Conservation (phyloP, 2,797 vertebrate genomes). For the Pogonophryne albipinna region DNA sequence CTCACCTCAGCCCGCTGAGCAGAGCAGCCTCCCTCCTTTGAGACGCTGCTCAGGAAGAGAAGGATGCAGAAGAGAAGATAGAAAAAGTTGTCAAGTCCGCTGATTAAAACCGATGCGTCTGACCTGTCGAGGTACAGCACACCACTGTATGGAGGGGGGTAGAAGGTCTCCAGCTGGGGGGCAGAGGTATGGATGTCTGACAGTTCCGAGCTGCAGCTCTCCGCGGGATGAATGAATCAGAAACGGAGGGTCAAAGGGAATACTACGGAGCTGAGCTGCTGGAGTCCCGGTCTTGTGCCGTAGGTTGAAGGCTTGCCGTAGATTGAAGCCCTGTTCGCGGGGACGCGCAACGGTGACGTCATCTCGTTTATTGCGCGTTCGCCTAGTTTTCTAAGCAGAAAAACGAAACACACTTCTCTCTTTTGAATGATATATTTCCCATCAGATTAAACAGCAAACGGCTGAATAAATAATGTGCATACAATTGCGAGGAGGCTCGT, state of each 20-base stretch:
- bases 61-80: too few relatives aligned
- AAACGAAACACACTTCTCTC: too few relatives aligned
- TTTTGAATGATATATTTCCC: too few relatives aligned
- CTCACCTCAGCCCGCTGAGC: constrained; percentile 59
- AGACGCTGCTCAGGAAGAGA: not conserved
- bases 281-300: constrained; percentile 28
- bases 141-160: constrained; percentile 7
- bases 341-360: too few relatives aligned
- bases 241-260: constrained; percentile 45
- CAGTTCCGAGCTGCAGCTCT: constrained; percentile 43
- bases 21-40: constrained; percentile 11
- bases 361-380: too few relatives aligned
- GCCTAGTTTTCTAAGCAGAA: too few relatives aligned
- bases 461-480: too few relatives aligned
- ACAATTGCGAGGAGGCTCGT: too few relatives aligned
- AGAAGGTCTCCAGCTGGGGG: constrained; percentile 12
- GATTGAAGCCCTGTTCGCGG: too few relatives aligned
- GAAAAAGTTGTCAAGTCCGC: constrained; percentile 41
- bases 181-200: not conserved
- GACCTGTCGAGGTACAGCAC: constrained; percentile 45
- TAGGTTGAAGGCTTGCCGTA: too few relatives aligned
- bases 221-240: constrained; percentile 56
- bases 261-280: constrained; percentile 55
- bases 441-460: too few relatives aligned
- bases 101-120: constrained; percentile 12